Evolutionary conservation across 2,113 vertebrate genomes (phyloP).

Genomic region (Aspidoscelis tigris): DNA sequence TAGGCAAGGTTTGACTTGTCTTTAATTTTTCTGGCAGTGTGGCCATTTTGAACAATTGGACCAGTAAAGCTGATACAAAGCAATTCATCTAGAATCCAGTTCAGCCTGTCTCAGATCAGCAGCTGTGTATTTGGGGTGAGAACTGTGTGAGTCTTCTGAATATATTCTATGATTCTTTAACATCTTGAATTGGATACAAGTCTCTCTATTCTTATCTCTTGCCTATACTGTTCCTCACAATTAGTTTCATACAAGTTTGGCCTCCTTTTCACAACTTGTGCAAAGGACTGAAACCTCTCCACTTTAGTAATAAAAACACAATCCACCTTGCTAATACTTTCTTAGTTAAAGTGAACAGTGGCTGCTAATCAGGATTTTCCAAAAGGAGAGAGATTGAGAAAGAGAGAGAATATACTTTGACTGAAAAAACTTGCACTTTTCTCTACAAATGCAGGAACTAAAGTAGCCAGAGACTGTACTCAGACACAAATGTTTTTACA

Average conservation of each 20-base stretch:
- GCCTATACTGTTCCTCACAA: background rate
- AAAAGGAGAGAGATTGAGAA: slow-evolving; percentile 38
- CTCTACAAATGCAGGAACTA: slow-evolving; percentile 16
- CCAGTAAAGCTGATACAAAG: too few species aligned
- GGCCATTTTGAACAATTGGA: too few species aligned
- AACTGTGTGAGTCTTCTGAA: background rate
- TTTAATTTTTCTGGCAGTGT: too few species aligned
- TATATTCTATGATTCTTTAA: background rate
- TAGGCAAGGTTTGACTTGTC: too few species aligned
- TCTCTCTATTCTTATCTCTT: slow-evolving; percentile 21
- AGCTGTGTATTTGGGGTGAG: background rate
- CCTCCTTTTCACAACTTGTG: slow-evolving; percentile 2
- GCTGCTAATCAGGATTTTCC: slow-evolving; percentile 5
- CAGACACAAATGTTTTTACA: too few species aligned
- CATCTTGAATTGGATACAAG: background rate
- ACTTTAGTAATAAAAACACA: slow-evolving; percentile 30
- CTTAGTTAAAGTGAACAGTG: slow-evolving; percentile 18
- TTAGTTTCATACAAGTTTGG: background rate
- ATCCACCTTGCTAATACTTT: background rate
- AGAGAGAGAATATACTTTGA: too few species aligned
- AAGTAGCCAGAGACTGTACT: too few species aligned
- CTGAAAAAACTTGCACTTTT: slow-evolving; percentile 3
- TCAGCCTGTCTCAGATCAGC: background rate
- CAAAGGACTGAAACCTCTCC: background rate
- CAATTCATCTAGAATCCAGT: too few species aligned